Evolutionary conservation across 2,888 invertebrate species (phyloP).

Genomic region (Agapostemon virescens): DNA sequence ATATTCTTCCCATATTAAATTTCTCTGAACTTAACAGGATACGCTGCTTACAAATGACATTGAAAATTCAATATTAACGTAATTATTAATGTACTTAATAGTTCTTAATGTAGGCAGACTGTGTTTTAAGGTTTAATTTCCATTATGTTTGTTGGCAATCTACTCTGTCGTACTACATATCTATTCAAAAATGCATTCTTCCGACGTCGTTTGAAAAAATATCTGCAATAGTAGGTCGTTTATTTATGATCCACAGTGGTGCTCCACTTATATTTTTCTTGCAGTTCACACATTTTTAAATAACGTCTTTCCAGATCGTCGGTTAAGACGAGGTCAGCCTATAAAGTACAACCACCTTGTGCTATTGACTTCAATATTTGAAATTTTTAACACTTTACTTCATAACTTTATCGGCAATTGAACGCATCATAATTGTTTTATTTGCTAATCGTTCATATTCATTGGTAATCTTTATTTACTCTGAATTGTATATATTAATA

Average conservation of each 20-base stretch:
- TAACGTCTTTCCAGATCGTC: not conserved
- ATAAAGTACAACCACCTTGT: not conserved
- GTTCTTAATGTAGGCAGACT: not conserved
- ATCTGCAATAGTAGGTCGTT: not conserved
- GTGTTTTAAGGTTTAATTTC: not conserved
- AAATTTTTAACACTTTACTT: not conserved
- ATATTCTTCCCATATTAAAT: no score
- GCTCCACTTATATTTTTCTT: not conserved
- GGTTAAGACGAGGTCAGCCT: not conserved
- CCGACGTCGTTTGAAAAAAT: not conserved
- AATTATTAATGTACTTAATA: no score
- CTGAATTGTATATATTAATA: no score
- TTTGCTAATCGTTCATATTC: not conserved
- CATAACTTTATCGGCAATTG: not conserved
- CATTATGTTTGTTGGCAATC: no score
- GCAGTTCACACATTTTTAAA: not conserved
- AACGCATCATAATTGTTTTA: not conserved
- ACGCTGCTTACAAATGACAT: no score
- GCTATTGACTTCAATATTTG: not conserved
- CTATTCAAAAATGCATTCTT: constrained; percentile 3
- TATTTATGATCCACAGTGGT: not conserved
- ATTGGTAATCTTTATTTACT: not conserved
- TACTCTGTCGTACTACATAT: not conserved
- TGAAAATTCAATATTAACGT: not conserved
- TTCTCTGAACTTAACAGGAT: no score